These are phyloP conservation scores for Boleophthalmus pectinirostris DNA, from an alignment of 2,113 vertebrate species.

Conservation along the genomic window DNA sequence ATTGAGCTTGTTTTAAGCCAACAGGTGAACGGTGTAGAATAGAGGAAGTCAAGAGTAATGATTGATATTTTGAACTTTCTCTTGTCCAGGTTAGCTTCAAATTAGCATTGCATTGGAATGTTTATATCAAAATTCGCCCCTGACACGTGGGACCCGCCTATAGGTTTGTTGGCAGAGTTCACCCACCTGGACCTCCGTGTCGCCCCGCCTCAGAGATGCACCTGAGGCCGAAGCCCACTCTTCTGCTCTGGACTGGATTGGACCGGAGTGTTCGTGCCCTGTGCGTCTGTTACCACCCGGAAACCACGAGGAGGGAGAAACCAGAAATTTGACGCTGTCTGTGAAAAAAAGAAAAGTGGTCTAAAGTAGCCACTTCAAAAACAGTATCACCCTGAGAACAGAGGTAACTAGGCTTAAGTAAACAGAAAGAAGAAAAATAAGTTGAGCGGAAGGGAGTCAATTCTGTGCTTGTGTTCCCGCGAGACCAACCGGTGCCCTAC, in stretches of 20 bases:
- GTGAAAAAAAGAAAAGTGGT: constrained; percentile 28
- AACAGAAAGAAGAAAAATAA: background rate
- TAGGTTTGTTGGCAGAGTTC: constrained; percentile 6
- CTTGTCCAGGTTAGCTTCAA: background rate
- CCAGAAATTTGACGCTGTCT: constrained; percentile 31
- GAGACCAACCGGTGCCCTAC: constrained; percentile 46
- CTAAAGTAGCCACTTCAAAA: background rate
- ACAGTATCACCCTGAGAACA: background rate
- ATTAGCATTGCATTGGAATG: background rate
- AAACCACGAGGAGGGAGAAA: background rate
- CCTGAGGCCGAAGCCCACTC: constrained; percentile 77
- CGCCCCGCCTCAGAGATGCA: constrained; percentile 74
- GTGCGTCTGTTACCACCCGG: constrained; percentile 34
- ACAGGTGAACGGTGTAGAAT: background rate
- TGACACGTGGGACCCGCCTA: background rate
- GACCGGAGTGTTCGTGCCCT: constrained; percentile 15
- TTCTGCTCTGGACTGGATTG: constrained; percentile 44
- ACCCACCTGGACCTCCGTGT: constrained; percentile 74
- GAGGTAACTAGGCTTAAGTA: background rate
- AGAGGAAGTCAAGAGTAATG: background rate
- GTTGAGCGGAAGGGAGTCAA: constrained; percentile 31
- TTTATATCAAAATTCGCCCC: background rate
- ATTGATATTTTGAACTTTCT: background rate
- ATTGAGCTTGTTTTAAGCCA: background rate
- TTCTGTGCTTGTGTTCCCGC: constrained; percentile 37